Conservation (phyloP, 30 jellyfish, hydroid and myxozoan species). For the Rhopilema esculentum region DNA sequence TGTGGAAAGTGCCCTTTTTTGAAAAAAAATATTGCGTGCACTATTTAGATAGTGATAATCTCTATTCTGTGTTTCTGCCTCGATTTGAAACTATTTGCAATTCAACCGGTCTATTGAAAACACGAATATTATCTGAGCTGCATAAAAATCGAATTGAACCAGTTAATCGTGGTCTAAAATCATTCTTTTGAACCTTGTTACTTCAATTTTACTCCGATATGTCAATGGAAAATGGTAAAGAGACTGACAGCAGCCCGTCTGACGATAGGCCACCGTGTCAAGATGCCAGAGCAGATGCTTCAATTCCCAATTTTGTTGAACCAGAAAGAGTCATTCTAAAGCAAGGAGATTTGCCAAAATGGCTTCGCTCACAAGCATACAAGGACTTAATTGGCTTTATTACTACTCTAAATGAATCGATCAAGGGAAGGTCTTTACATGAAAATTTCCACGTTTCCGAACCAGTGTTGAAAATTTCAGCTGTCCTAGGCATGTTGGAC, state of each 20-base stretch:
- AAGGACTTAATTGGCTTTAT: conserved; percentile 84
- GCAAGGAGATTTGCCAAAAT: conserved; percentile 63
- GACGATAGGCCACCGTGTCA: not conserved
- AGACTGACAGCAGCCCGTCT: not conserved
- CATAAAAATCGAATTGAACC: too few relatives aligned
- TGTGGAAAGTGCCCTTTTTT: too few relatives aligned
- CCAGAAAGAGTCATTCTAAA: conserved; percentile 79
- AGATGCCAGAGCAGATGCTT: not conserved
- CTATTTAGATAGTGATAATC: too few relatives aligned
- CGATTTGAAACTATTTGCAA: too few relatives aligned
- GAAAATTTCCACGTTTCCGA: conserved; percentile 66
- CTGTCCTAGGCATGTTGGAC: conserved; percentile 61
- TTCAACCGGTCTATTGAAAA: too few relatives aligned
- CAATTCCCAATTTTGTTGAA: conserved; percentile 47
- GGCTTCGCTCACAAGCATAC: conserved; percentile 92
- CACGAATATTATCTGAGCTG: too few relatives aligned
- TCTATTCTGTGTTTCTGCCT: too few relatives aligned
- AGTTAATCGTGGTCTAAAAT: too few relatives aligned
- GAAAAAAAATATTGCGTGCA: too few relatives aligned
- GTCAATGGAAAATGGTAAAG: not conserved
- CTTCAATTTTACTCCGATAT: not conserved
- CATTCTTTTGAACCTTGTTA: too few relatives aligned
- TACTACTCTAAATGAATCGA: conserved; percentile 75
- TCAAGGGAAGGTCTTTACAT: conserved; percentile 68
- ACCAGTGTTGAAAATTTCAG: conserved; percentile 50